phyloP scores from a whole-genome alignment of 2,113 vertebrate species.

The Tyrannus savana region DNA sequence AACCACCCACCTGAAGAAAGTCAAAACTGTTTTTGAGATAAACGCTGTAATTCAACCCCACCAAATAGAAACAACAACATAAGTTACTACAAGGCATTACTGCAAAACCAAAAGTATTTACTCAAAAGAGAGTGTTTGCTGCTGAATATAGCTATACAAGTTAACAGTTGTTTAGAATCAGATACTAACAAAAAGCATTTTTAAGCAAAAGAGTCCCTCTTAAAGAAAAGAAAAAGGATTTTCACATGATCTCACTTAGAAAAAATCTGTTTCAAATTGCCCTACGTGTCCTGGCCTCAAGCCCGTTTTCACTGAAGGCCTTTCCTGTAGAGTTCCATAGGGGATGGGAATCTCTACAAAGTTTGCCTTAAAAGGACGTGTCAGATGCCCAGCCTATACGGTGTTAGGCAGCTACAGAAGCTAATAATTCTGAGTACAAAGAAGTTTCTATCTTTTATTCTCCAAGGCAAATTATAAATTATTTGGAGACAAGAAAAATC shows the following conservation, averaged over 20 bases:
- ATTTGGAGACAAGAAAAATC: not conserved
- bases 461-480: not conserved
- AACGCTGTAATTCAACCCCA: not conserved
- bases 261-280: constrained; percentile 70
- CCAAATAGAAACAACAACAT: not conserved
- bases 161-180: constrained; percentile 20
- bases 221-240: constrained; percentile 36
- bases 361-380: constrained; percentile 67
- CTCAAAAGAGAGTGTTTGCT: not conserved
- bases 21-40: not conserved
- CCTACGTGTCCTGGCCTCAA: constrained; percentile 52
- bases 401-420: constrained; percentile 30
- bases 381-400: not conserved
- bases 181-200: constrained; percentile 21
- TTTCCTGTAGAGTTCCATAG: constrained; percentile 55
- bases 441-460: not conserved
- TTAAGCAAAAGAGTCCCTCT: constrained; percentile 15
- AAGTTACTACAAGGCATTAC: not conserved
- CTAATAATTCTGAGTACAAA: not conserved
- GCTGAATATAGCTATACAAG: not conserved
- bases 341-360: constrained; percentile 57
- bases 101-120: constrained; percentile 7
- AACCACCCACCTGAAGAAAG: constrained; percentile 2
- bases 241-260: constrained; percentile 74
- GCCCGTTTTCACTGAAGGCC: constrained; percentile 58